phyloP scores from a whole-genome alignment of 2,888 invertebrate species.

The Cataglyphis cursor region DNA sequence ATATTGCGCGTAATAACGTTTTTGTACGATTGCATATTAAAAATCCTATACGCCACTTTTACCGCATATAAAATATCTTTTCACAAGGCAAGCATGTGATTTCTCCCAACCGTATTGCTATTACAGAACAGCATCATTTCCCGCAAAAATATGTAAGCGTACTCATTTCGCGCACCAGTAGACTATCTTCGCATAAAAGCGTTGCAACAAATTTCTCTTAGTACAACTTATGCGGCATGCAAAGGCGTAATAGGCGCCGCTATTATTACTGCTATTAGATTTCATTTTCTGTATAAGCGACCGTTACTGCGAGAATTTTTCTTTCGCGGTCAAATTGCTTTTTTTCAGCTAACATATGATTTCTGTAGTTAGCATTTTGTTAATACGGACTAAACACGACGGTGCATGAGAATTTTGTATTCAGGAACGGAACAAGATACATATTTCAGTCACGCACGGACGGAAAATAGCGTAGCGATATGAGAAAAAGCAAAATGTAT shows the following conservation, averaged over 20 bases:
- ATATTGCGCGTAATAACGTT: background rate
- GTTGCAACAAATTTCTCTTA: conserved; percentile 53
- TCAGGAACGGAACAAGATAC: background rate
- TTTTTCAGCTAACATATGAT: background rate
- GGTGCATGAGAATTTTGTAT: background rate
- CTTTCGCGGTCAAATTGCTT: conserved; percentile 3
- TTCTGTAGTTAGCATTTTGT: background rate
- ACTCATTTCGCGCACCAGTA: conserved; percentile 40
- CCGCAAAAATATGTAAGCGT: conserved; percentile 43
- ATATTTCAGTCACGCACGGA: conserved; percentile 1
- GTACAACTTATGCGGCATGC: conserved; percentile 46
- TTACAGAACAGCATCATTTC: conserved; percentile 25
- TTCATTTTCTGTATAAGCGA: conserved; percentile 35
- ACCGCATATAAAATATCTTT: background rate
- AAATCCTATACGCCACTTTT: conserved; percentile 4
- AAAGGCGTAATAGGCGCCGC: conserved; percentile 41
- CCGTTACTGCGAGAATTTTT: conserved; percentile 21
- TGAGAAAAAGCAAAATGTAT: background rate
- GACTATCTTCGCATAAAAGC: conserved; percentile 35
- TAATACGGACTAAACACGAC: background rate
- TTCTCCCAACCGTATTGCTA: conserved; percentile 27
- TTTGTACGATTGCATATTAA: background rate
- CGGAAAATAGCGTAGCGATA: background rate
- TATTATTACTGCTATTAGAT: conserved; percentile 51
- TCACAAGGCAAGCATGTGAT: background rate